Conservation (phyloP, 2,113 vertebrate genomes). For the Thymallus thymallus region DNA sequence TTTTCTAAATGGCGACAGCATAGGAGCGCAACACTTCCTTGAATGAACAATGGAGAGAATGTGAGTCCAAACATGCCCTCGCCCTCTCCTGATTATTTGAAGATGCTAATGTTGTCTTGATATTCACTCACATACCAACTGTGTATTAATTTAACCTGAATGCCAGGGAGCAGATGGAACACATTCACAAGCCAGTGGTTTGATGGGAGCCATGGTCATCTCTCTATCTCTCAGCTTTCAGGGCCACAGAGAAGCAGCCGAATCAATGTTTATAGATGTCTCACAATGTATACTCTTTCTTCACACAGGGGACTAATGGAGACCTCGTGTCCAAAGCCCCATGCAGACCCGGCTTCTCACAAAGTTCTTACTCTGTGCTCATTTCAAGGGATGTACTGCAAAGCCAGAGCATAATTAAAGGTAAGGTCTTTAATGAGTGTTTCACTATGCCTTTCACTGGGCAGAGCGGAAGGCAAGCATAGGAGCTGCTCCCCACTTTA, state of each 20-base stretch:
- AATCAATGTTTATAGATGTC: not conserved
- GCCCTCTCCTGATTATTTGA: no score
- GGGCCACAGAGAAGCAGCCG: not conserved
- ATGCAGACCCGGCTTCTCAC: conserved; percentile 74
- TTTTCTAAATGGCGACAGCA: no score
- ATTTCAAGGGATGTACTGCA: conserved; percentile 74
- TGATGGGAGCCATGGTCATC: not conserved
- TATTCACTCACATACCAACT: no score
- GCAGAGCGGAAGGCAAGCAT: not conserved
- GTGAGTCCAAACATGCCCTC: no score
- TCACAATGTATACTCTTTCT: conserved; percentile 43
- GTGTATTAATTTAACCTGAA: conserved; percentile 25
- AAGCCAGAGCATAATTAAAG: conserved; percentile 67
- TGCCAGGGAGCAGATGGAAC: not conserved
- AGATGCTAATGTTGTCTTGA: no score
- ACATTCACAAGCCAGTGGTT: not conserved
- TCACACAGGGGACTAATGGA: conserved; percentile 71
- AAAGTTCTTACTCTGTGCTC: conserved; percentile 74
- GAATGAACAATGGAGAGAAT: no score
- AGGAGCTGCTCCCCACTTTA: conserved; percentile 3
- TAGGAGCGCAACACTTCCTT: no score
- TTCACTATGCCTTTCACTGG: conserved; percentile 17
- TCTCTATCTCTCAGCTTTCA: not conserved
- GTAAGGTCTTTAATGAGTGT: conserved; percentile 53
- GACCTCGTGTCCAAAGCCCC: conserved; percentile 59